These are phyloP conservation scores for Hyaena hyaena DNA, from an alignment of 2,113 vertebrate genomes.

Conservation along the genomic window DNA sequence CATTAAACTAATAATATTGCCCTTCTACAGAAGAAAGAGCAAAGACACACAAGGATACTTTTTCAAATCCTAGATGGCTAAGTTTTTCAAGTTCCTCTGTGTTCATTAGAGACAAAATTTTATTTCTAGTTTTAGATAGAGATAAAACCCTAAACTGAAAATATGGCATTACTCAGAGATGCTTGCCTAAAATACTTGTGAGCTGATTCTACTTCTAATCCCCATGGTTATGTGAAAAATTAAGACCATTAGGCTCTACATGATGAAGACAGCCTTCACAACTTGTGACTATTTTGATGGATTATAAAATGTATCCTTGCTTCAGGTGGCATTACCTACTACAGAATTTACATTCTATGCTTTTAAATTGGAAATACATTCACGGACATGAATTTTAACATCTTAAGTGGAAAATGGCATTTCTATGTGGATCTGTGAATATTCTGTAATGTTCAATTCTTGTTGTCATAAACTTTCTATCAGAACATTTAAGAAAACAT, in stretches of 20 bases:
- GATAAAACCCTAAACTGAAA: not conserved
- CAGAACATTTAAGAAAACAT: not conserved
- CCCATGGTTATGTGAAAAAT: not conserved
- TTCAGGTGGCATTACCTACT: not conserved
- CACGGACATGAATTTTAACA: not conserved
- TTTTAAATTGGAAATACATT: not conserved
- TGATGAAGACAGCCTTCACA: not conserved
- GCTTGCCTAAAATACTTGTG: not conserved
- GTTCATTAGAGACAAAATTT: not conserved
- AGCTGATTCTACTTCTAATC: not conserved
- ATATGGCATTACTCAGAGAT: not conserved
- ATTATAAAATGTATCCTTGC: not conserved
- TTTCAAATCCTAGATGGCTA: not conserved
- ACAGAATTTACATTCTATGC: not conserved
- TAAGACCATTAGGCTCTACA: not conserved
- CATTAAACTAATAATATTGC: not conserved
- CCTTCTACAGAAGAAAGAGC: not conserved
- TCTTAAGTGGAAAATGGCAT: not conserved
- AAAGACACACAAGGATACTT: not conserved
- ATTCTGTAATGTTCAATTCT: not conserved
- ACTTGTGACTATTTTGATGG: not conserved
- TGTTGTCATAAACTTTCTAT: not conserved
- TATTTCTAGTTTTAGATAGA: constrained; percentile 9
- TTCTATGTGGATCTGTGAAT: not conserved
- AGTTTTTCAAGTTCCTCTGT: not conserved